Base-by-base conservation (phyloP, 2,797 vertebrate genomes). In the Acrossocheilus wenchowensis region DNA sequence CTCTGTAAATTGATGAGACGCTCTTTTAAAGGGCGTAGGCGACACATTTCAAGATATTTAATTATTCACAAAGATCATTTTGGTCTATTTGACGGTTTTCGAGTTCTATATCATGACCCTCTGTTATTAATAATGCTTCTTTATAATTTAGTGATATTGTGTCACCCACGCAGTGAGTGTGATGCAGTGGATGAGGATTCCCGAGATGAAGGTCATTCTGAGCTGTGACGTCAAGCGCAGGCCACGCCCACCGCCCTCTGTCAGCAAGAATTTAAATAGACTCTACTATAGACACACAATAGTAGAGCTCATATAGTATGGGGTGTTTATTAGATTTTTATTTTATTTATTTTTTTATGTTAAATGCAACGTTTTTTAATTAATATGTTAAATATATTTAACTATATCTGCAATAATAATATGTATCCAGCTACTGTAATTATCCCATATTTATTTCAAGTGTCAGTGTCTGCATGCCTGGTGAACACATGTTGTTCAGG, bases 121-220 rank as follows among this genome's bases (percentile, higher is more conserved):
- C 14, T 21, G 43, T 21, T 41, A 43, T 14, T 57, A 84, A 78
- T 30, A 7, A 26, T 4, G 10, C 9, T 41, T 34, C 4, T 30
- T 54, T 68, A 21, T 17, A 39, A 39, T 78, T 54, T 34, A 78
- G 60, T 30, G 4, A 41, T 34, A 54, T 71, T 69, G 34, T 45
- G 21, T 64, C 82, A 48, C 6, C 26, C 71, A 74, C 19, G 43
- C 71, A 75, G 60, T 83, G 26, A 36, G 19, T 71, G 75, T 60
- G 78, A 81, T 74, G 84, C 66, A 64, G 66, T 0, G 26, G 68
- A 86, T 52, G 69, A 86, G 84, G 84, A 86, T 81, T 86, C 84
- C 69, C 69, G 57, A 43, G 69, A 81, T 86, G 84, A 86, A 86
- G 84, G 84, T 86, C 84, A 86, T 86, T 30, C 84, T 39, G 34